These are phyloP conservation scores for Saguinus imperator DNA, from an alignment of 2,113 vertebrate genomes.

Conservation along the genomic window DNA sequence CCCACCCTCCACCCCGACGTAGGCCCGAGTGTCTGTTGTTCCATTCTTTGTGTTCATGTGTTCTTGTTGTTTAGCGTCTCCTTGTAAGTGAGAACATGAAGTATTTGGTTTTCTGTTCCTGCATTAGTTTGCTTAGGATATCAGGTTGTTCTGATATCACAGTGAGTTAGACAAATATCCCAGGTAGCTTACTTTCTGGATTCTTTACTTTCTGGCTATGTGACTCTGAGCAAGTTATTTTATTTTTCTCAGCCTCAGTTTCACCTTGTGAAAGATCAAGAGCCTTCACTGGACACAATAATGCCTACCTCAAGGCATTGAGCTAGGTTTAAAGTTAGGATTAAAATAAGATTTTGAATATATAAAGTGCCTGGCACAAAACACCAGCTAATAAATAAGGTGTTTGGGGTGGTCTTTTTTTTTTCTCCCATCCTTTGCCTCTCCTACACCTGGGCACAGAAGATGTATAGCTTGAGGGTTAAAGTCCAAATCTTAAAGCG, in stretches of 20 bases:
- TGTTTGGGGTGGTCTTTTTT: neutral
- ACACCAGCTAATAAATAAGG: neutral
- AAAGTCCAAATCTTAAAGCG: neutral
- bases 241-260: neutral
- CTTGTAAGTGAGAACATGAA: too few species aligned
- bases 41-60: too few species aligned
- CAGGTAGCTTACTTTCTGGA: neutral
- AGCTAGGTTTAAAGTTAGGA: neutral
- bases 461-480: neutral
- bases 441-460: neutral
- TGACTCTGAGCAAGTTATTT: neutral
- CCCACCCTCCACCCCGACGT: too few species aligned
- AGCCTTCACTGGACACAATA: neutral
- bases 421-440: neutral
- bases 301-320: neutral
- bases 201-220: neutral
- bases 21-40: too few species aligned
- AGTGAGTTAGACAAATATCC: neutral
- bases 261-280: neutral
- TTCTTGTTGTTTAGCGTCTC: too few species aligned
- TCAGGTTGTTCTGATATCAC: neutral
- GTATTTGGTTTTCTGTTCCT: too few species aligned
- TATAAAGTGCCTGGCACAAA: neutral
- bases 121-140: too few species aligned
- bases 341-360: neutral